A percentile compares a stretch with the other conserved stretches of the same genome.
Conservation (phyloP, 2,888 invertebrate species). For the Noctua comes region DNA sequence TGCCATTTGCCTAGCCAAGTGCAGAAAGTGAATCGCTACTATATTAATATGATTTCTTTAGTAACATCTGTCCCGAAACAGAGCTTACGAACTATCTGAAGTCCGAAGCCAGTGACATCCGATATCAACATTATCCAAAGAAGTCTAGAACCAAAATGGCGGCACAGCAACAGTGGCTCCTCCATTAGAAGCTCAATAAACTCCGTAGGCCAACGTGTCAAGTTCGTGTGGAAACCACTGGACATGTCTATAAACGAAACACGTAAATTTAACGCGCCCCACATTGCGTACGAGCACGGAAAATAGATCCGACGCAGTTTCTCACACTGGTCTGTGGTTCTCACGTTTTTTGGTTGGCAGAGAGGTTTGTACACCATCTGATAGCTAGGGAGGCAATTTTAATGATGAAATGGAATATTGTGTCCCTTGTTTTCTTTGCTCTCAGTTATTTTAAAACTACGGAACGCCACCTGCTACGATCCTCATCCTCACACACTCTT, state of each 20-base stretch:
- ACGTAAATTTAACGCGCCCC: slow-evolving; percentile 64
- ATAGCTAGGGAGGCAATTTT: neutral
- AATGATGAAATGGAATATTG: neutral
- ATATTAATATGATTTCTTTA: neutral
- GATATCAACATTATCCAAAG: neutral
- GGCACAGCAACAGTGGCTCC: slow-evolving; percentile 22
- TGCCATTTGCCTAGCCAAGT: too few relatives aligned
- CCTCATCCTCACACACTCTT: neutral
- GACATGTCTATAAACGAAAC: slow-evolving; percentile 71
- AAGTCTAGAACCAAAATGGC: neutral
- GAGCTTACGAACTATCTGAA: neutral
- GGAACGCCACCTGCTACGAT: neutral
- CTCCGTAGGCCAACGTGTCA: slow-evolving; percentile 71
- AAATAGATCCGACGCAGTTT: slow-evolving; percentile 66
- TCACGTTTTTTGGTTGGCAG: slow-evolving; percentile 35
- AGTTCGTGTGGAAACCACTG: slow-evolving; percentile 72
- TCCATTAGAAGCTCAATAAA: slow-evolving; percentile 15
- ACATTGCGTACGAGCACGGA: slow-evolving; percentile 56
- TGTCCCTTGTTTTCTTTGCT: neutral
- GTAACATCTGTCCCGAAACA: neutral
- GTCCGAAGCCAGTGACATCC: slow-evolving; percentile 1
- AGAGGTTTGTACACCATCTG: neutral
- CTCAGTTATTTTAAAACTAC: neutral
- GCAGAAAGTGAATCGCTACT: too few relatives aligned
- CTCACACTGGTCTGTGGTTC: slow-evolving; percentile 44